Evolutionary conservation across 2,113 vertebrate genomes (phyloP).

Genomic region (Myxocyprinus asiaticus): DNA sequence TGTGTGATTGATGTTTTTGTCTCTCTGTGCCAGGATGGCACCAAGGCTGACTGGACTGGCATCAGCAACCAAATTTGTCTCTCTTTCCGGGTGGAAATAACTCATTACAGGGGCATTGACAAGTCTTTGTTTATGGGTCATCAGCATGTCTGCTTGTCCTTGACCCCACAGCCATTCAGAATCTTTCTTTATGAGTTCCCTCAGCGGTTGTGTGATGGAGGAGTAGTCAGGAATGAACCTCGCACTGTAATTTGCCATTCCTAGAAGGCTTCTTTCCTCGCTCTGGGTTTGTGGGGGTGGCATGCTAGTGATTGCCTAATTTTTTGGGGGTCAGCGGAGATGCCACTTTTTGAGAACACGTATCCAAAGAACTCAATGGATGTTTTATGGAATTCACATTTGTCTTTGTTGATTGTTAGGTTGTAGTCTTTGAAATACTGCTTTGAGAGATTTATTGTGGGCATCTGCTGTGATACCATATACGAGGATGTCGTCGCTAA

Average conservation of each 20-base stretch:
- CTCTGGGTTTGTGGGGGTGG: background rate
- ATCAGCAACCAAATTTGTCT: background rate
- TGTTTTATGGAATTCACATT: conserved; percentile 1
- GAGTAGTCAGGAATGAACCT: background rate
- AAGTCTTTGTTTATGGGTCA: background rate
- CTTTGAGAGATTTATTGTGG: background rate
- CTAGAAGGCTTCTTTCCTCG: background rate
- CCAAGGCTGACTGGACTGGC: background rate
- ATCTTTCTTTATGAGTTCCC: conserved; percentile 4
- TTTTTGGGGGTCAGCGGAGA: background rate
- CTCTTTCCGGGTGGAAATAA: background rate
- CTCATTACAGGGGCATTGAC: background rate
- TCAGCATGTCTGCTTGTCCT: background rate
- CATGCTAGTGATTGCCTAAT: background rate
- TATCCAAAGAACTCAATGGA: conserved; percentile 2
- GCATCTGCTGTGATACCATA: background rate
- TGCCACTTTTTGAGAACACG: background rate
- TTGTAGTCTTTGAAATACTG: background rate
- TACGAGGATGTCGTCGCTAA: background rate
- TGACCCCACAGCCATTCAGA: background rate
- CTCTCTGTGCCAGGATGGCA: background rate
- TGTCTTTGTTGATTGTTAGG: background rate
- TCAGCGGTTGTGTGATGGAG: background rate
- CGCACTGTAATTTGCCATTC: background rate
- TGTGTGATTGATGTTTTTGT: background rate